Evolutionary conservation across 2,888 invertebrate species (phyloP).

Genomic region (Empis stercorea): DNA sequence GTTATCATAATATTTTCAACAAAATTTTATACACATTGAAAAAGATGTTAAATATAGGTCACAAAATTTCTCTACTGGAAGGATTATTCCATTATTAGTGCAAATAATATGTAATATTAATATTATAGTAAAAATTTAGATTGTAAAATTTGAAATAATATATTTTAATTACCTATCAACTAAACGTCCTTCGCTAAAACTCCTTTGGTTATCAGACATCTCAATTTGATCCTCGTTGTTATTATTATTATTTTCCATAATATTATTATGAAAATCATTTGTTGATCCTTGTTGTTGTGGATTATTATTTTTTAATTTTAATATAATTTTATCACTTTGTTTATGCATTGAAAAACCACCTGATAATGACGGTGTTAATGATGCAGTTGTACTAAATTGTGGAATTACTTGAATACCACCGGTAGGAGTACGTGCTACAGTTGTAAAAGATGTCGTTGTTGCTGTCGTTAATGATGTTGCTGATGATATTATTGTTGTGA

Average conservation of each 20-base stretch:
- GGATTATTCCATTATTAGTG: too few relatives aligned
- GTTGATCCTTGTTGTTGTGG: background rate
- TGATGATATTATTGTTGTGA: slow-evolving; percentile 9
- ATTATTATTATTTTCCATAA: slow-evolving; percentile 4
- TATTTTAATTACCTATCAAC: slow-evolving; percentile 28
- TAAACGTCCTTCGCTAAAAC: slow-evolving; percentile 33
- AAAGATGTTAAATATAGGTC: too few relatives aligned
- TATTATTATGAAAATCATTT: background rate
- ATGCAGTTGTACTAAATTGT: background rate
- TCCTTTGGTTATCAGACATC: slow-evolving; percentile 35
- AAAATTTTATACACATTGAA: too few relatives aligned
- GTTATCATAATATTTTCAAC: too few relatives aligned
- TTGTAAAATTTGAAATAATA: background rate
- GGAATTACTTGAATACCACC: slow-evolving; percentile 10
- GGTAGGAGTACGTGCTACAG: background rate
- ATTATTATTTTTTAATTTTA: background rate
- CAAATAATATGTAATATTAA: too few relatives aligned
- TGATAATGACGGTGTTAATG: background rate
- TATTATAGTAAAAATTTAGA: too few relatives aligned
- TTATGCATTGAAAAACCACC: background rate
- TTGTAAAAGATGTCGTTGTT: slow-evolving; percentile 5
- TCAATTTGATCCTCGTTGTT: slow-evolving; percentile 16
- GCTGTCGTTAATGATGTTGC: slow-evolving; percentile 10
- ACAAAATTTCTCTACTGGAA: too few relatives aligned
- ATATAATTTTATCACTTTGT: background rate